Base-by-base conservation (phyloP, 2,888 invertebrate species). In the Yponomeuta plumbellus region DNA sequence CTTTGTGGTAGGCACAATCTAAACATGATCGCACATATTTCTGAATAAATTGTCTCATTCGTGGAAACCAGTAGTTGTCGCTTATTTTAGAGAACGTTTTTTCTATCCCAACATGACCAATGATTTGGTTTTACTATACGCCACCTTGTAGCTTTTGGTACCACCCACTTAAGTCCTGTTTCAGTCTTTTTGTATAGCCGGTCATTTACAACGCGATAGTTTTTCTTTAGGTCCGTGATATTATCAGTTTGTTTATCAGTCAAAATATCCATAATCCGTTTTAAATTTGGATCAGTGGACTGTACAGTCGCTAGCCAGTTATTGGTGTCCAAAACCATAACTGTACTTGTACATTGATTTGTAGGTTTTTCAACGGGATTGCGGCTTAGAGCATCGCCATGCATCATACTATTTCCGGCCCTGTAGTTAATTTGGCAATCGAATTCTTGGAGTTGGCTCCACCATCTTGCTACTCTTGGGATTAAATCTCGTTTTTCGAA, bases 371-470 rank as follows among this genome's bases (percentile, higher is more conserved):
- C 39, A 8, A 66, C 61, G 13, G 66, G 66, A 17, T 66, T 61
- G 57, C 66, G 59, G 64, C 76, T 76, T 3, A 80, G 69, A 2
- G 76, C 76, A 59, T 79, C 77, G 0, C 76, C 76, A 61, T 79
- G 80, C 1, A 69, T 20, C 77, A 79, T 79, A 11, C 66, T 39
- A 21, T 58, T 22, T 65, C 72, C 72, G 0, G 74, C 40, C 22
- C 72, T 64, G 39, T 72, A 73, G 39, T 71, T 70, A 40, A 67
- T 74, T 63, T 64, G 66, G 61, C 56, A 74, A 59, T 68, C 66
- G 56, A 64, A 70, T 57, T 70, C 69, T 40, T 63, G 64, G 6
- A 66, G 21, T 21, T 26, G 34, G 17, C 23, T 65, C 67, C n/a
- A 69, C 64, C 71, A 74, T 22, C 71, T 59, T 11, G 68, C 58